Evolutionary conservation across 2,888 invertebrate genomes (phyloP).

Genomic region (Drosophila emarginata): DNA sequence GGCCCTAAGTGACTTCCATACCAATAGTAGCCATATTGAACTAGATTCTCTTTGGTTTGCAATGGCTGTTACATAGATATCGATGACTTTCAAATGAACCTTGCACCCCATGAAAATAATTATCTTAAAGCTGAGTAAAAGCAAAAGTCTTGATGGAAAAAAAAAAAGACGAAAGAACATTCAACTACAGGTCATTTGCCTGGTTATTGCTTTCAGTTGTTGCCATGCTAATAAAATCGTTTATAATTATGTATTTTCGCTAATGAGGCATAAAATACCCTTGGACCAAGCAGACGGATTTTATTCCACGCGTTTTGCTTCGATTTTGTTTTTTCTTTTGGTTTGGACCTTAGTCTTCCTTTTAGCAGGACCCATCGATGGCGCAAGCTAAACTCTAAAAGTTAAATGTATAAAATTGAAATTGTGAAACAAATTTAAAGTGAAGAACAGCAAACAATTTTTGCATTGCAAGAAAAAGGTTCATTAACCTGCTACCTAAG

Average conservation of each 20-base stretch:
- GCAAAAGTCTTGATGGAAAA: conserved; percentile 3
- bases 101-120: neutral
- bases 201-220: conserved; percentile 29
- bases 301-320: neutral
- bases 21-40: too few relatives aligned
- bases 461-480: conserved; percentile 28
- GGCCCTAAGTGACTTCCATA: too few relatives aligned
- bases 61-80: too few relatives aligned
- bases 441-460: neutral
- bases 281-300: conserved; percentile 15
- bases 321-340: neutral
- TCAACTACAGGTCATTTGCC: conserved; percentile 56
- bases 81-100: neutral
- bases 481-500: conserved; percentile 51
- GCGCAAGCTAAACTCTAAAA: neutral
- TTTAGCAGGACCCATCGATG: too few relatives aligned
- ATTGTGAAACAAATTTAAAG: conserved; percentile 12
- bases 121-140: neutral
- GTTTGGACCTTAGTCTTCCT: too few relatives aligned
- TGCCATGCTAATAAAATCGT: conserved; percentile 9
- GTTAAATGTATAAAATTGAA: conserved; percentile 28
- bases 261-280: conserved; percentile 50
- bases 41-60: too few relatives aligned
- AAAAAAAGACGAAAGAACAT: too few relatives aligned
- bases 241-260: conserved; percentile 29